These are phyloP conservation scores for Pantherophis alleghaniensis DNA, from an alignment of 2,797 vertebrate genomes.

Conservation along the genomic window DNA sequence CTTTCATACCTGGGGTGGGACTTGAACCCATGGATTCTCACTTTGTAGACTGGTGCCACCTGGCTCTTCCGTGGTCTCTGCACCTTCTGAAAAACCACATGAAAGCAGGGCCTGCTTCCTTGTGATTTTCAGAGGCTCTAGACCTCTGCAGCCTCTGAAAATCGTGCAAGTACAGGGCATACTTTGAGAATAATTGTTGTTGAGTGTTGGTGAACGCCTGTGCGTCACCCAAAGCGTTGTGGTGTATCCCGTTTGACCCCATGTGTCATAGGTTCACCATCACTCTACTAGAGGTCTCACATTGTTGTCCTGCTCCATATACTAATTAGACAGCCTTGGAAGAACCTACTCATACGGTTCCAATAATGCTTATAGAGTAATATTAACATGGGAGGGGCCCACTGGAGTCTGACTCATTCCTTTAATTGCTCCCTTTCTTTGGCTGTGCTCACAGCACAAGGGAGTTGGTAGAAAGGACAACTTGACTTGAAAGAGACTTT, in stretches of 20 bases:
- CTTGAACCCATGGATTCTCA: not conserved
- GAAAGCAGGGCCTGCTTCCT: not conserved
- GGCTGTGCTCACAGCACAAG: not conserved
- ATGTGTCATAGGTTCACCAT: not conserved
- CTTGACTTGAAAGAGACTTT: not conserved
- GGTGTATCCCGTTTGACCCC: not conserved
- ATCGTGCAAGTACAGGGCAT: not conserved
- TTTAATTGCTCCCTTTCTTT: not conserved
- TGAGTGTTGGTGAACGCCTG: not conserved
- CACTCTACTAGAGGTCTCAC: not conserved
- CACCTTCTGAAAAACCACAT: not conserved
- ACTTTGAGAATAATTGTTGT: not conserved
- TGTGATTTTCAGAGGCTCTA: not conserved
- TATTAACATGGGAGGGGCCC: not conserved
- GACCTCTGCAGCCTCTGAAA: not conserved
- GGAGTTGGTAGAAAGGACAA: not conserved
- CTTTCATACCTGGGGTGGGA: not conserved
- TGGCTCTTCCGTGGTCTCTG: not conserved
- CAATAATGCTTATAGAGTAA: not conserved
- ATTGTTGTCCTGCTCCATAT: not conserved
- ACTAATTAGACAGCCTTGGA: not conserved
- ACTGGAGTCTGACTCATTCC: not conserved
- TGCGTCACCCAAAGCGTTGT: not conserved
- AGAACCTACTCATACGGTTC: not conserved
- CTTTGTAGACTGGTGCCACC: not conserved